Evolutionary conservation across 2,113 vertebrate species (phyloP).

Genomic region (Paracyprichromis sp.): DNA sequence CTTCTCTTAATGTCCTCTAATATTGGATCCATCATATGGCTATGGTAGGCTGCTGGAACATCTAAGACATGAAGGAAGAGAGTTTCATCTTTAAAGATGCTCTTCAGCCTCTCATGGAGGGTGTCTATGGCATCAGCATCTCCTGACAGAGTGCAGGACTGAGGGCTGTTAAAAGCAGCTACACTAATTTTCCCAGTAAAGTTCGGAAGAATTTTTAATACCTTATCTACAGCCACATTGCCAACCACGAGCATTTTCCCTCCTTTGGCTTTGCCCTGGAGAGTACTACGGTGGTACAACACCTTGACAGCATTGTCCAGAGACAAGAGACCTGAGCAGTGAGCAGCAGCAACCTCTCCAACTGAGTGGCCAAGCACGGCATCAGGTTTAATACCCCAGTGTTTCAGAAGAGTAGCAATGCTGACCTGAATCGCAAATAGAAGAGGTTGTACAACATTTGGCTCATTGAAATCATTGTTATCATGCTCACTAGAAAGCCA

Average conservation of each 20-base stretch:
- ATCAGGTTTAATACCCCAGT: conserved; percentile 76
- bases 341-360: conserved; percentile 80
- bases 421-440: conserved; percentile 81
- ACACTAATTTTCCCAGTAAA: conserved; percentile 70
- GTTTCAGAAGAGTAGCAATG: conserved; percentile 67
- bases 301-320: conserved; percentile 81
- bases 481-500: conserved; percentile 42
- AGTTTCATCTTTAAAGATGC: conserved; percentile 54
- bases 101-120: conserved; percentile 60
- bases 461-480: conserved; percentile 52
- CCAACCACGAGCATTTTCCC: conserved; percentile 81
- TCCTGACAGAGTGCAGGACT: conserved; percentile 80
- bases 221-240: conserved; percentile 70
- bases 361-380: conserved; percentile 74
- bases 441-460: conserved; percentile 73
- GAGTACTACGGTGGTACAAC: conserved; percentile 72
- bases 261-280: conserved; percentile 69
- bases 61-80: conserved; percentile 73
- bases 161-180: conserved; percentile 81
- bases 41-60: conserved; percentile 79
- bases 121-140: conserved; percentile 60
- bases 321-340: conserved; percentile 79
- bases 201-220: conserved; percentile 49
- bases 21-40: conserved; percentile 79
- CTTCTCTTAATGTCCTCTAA: conserved; percentile 59